A percentile compares a stretch with the other conserved stretches of the same genome.
These are phyloP conservation scores for Lordiphosa collinella DNA, from an alignment of 1,140 invertebrate species.

Conservation along the genomic window DNA sequence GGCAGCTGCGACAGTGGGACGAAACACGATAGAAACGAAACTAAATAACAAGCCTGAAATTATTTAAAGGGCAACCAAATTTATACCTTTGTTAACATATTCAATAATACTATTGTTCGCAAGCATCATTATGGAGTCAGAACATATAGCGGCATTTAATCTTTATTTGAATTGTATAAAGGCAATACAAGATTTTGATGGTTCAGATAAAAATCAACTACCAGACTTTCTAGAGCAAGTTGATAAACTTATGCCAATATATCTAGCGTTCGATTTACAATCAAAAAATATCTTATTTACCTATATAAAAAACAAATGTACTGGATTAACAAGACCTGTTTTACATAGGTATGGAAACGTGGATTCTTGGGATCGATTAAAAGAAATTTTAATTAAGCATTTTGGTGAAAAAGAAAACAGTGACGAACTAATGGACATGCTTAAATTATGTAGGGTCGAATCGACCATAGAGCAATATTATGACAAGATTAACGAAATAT, in stretches of 20 bases:
- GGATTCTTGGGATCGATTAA: background rate
- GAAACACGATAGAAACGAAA: no score
- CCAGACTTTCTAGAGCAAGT: conserved; percentile 4
- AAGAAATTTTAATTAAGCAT: no score
- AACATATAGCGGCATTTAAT: background rate
- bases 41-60: no score
- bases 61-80: no score
- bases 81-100: no score
- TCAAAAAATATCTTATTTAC: background rate
- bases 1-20: no score
- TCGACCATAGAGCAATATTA: conserved; percentile 8
- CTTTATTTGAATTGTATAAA: background rate
- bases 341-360: conserved; percentile 7
- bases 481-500: conserved; percentile 2
- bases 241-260: background rate
- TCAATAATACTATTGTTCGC: no score
- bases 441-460: no score
- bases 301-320: conserved; percentile 6
- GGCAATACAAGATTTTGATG: conserved; percentile 1
- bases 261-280: background rate
- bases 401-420: no score
- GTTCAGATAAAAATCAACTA: conserved; percentile 4
- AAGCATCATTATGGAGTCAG: background rate
- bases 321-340: conserved; percentile 11
- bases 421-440: no score